phyloP scores from a whole-genome alignment of 1,140 invertebrate species.

The Panulirus ornatus region DNA sequence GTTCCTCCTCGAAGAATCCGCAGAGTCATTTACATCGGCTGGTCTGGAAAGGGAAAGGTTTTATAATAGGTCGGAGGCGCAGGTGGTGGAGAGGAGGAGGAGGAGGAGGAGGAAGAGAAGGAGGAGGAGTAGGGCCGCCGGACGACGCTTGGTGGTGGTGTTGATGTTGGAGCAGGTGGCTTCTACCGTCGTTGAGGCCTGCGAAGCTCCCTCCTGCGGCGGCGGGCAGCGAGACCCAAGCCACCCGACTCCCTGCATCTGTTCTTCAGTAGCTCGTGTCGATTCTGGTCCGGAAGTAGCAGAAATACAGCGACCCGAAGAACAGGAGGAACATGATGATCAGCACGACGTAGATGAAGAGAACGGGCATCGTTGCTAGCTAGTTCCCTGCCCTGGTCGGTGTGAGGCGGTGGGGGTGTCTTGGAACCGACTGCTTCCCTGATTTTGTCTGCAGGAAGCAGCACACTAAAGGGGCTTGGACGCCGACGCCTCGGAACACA shows the following conservation, averaged over 20 bases:
- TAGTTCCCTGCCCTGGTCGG: neutral
- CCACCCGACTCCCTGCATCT: neutral
- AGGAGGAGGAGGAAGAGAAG: neutral
- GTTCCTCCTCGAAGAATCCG: too few species aligned
- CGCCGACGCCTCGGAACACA: neutral
- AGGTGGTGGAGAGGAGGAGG: neutral
- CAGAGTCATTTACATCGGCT: too few species aligned
- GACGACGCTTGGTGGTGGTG: neutral
- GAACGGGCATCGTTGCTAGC: neutral
- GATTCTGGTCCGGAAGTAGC: conserved; percentile 35
- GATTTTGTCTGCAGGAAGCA: conserved; percentile 1
- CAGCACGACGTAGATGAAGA: neutral
- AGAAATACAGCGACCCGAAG: conserved; percentile 19
- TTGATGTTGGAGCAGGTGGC: neutral
- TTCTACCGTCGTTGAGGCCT: too few species aligned
- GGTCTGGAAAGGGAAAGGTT: too few species aligned
- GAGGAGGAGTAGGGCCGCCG: neutral
- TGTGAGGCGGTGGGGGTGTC: neutral
- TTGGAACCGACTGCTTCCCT: neutral
- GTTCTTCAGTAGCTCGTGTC: neutral
- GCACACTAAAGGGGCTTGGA: neutral
- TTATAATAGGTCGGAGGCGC: too few species aligned
- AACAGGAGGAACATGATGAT: conserved; percentile 9
- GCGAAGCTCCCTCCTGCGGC: too few species aligned
- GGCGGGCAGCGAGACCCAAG: neutral